Percentiles rank a stretch among this genome's conserved stretches.
These are phyloP conservation scores for Sminthurides aquaticus DNA, from an alignment of 2,888 invertebrate genomes.

Conservation along the genomic window DNA sequence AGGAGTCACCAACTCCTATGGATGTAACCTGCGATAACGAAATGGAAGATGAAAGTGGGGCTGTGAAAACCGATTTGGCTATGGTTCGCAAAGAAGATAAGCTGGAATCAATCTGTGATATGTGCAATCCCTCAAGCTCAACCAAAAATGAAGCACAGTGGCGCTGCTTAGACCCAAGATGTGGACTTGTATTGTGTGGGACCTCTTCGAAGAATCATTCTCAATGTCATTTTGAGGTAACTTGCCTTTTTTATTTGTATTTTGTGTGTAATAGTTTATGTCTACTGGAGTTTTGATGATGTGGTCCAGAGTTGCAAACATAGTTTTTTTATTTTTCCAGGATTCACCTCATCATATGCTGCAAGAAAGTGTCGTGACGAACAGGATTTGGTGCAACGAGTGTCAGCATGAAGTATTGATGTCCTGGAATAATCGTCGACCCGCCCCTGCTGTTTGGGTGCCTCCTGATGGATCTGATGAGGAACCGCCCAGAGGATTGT, in stretches of 20 bases:
- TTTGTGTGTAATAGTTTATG: neutral
- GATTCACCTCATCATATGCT: slow-evolving; percentile 63
- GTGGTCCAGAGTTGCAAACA: too few species aligned
- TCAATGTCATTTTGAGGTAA: slow-evolving; percentile 34
- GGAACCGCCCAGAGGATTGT: slow-evolving; percentile 68
- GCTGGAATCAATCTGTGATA: slow-evolving; percentile 10
- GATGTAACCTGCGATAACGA: neutral
- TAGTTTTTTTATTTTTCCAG: slow-evolving; percentile 49
- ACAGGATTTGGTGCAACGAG: slow-evolving; percentile 79
- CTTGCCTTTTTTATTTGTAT: neutral
- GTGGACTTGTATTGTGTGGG: slow-evolving; percentile 37
- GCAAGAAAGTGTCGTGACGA: slow-evolving; percentile 76
- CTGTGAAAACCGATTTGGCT: neutral
- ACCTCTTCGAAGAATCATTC: slow-evolving; percentile 38
- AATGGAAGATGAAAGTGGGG: neutral
- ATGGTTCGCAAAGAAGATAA: neutral
- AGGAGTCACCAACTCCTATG: neutral
- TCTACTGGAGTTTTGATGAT: neutral
- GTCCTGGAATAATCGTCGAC: slow-evolving; percentile 39
- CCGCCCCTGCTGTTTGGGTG: slow-evolving; percentile 43
- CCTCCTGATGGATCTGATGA: slow-evolving; percentile 33
- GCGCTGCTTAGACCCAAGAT: slow-evolving; percentile 38
- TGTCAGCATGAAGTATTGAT: slow-evolving; percentile 74
- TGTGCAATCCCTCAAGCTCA: slow-evolving; percentile 12
- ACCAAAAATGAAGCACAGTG: slow-evolving; percentile 20